A percentile compares a stretch with the other conserved stretches of the same genome.
Conservation (phyloP, 2,888 invertebrate genomes). For the Pantelozetes paolii region DNA sequence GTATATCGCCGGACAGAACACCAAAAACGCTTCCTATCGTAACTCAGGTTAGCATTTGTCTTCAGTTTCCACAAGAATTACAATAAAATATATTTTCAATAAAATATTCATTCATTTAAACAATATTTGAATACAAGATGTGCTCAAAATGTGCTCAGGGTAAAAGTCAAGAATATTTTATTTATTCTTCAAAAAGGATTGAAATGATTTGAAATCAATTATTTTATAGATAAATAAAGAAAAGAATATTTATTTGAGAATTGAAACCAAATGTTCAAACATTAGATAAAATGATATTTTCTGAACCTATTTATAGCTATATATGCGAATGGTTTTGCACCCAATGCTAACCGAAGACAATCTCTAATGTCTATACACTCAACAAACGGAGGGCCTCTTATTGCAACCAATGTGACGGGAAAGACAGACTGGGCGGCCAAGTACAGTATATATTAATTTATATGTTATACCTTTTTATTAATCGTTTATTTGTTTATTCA, state of each 20-base stretch:
- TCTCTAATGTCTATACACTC: constrained; percentile 39
- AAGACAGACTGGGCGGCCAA: constrained; percentile 78
- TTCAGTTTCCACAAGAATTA: no score
- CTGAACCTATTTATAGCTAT: neutral
- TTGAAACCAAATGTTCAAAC: no score
- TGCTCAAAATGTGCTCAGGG: no score
- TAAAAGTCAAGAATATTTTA: no score
- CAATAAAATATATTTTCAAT: no score
- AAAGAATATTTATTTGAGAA: no score
- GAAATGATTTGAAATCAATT: no score
- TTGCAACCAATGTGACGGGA: constrained; percentile 51
- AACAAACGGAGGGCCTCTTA: constrained; percentile 44
- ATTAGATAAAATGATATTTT: constrained; percentile 36
- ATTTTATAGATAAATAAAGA: no score
- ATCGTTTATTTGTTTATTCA: neutral
- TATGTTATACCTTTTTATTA: neutral
- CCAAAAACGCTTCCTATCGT: constrained; percentile 44
- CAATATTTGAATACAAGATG: no score
- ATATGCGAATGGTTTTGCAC: constrained; percentile 13
- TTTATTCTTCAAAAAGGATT: no score
- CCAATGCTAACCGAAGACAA: constrained; percentile 27
- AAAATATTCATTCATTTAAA: no score
- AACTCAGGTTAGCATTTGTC: no score
- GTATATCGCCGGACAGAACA: constrained; percentile 65
- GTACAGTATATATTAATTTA: constrained; percentile 54